Conservation (phyloP, 2,797 vertebrate species). For the Erethizon dorsatum region DNA sequence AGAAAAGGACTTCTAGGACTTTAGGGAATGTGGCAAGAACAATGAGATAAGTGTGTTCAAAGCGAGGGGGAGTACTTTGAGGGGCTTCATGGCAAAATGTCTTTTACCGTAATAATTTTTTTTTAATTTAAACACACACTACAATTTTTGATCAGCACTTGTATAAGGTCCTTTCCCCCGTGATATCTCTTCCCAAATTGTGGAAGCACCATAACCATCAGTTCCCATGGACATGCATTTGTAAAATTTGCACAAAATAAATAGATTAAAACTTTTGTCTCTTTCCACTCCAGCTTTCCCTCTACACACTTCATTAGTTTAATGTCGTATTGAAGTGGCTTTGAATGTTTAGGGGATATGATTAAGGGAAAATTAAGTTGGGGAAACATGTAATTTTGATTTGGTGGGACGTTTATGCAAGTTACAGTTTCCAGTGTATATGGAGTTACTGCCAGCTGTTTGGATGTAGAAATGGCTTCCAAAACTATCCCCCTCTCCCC, state of each 20-base stretch:
- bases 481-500: no score
- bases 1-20: background rate
- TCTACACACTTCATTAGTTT: background rate
- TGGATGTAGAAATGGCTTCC: background rate
- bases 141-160: background rate
- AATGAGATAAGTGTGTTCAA: background rate
- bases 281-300: background rate
- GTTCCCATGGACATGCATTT: background rate
- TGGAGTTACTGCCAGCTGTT: background rate
- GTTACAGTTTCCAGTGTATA: background rate
- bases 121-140: background rate
- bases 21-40: background rate
- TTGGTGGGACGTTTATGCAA: background rate
- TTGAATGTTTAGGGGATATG: background rate
- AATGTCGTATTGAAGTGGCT: background rate
- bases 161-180: background rate
- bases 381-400: background rate
- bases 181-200: fast-evolving
- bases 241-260: background rate
- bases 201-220: background rate
- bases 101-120: background rate
- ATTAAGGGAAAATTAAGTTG: background rate
- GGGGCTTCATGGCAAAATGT: background rate
- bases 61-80: background rate
- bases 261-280: background rate